A percentile compares a stretch with the other conserved stretches of the same genome.
Conservation (phyloP, 2,888 invertebrate species). For the Drosophila pegasa region DNA sequence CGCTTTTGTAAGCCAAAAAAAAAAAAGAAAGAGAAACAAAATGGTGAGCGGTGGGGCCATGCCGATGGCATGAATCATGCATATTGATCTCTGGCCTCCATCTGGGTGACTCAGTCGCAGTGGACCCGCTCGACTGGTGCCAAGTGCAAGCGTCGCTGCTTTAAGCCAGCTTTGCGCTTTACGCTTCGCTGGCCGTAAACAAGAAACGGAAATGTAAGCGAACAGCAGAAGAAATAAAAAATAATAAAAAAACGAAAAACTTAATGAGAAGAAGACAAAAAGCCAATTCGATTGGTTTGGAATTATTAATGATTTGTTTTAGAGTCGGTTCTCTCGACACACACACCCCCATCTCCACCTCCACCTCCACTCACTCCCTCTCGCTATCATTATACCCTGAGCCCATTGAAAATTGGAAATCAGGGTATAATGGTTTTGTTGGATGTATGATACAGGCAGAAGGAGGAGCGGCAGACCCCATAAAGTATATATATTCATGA, state of each 20-base stretch:
- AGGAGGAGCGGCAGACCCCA: no score
- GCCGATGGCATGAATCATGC: conserved; percentile 69
- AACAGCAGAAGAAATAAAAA: conserved; percentile 6
- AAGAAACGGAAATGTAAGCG: conserved; percentile 53
- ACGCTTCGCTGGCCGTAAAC: conserved; percentile 36
- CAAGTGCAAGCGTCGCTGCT: conserved; percentile 46
- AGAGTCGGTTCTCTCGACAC: neutral
- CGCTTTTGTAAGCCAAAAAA: conserved; percentile 18
- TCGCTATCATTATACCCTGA: no score
- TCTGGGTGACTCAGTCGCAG: conserved; percentile 11
- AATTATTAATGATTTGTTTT: conserved; percentile 34
- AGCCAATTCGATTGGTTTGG: conserved; percentile 23
- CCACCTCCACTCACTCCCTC: neutral
- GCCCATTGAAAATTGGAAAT: no score
- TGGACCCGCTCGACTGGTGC: conserved; percentile 21
- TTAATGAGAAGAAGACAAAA: conserved; percentile 13
- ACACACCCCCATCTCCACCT: no score
- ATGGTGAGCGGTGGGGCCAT: no score
- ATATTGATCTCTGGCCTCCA: conserved; percentile 62
- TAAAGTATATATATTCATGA: no score
- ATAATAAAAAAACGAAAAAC: neutral
- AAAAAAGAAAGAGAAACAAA: no score
- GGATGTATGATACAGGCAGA: no score
- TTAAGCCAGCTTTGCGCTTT: conserved; percentile 40
- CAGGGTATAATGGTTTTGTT: no score